These are phyloP conservation scores for Chelonus insularis DNA, from an alignment of 1,140 invertebrate species.

Conservation along the genomic window DNA sequence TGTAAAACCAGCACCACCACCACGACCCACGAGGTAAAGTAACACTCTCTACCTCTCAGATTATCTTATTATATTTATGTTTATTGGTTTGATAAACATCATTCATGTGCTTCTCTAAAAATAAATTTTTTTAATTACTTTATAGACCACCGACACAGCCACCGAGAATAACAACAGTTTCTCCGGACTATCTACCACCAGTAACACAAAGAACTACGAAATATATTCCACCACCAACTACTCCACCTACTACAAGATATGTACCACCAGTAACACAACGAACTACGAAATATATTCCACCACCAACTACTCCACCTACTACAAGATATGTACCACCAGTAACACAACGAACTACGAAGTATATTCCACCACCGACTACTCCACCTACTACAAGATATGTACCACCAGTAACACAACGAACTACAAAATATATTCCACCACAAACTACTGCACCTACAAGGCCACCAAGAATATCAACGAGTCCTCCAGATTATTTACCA, in stretches of 20 bases:
- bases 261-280: conserved; percentile 1
- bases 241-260: conserved; percentile 1
- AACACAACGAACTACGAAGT: background rate
- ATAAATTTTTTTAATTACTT: too few relatives aligned
- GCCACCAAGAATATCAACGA: background rate
- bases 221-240: conserved; percentile 20
- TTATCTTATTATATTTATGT: too few relatives aligned
- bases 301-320: background rate
- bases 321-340: conserved; percentile 11
- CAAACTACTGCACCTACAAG: background rate
- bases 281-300: conserved; percentile 7
- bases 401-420: background rate
- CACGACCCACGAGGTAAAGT: too few relatives aligned
- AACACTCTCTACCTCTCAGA: conserved; percentile 21
- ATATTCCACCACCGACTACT: background rate
- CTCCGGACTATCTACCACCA: conserved; percentile 15
- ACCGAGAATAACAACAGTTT: background rate
- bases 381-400: background rate
- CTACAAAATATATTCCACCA: conserved; percentile 4
- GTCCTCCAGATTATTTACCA: background rate
- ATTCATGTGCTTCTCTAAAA: too few relatives aligned
- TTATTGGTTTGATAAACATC: too few relatives aligned
- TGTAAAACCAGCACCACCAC: conserved; percentile 3
- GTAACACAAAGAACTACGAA: background rate
- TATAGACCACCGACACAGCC: background rate